phyloP scores from a whole-genome alignment of 1,140 invertebrate genomes.

The Thaumatotibia leucotreta region DNA sequence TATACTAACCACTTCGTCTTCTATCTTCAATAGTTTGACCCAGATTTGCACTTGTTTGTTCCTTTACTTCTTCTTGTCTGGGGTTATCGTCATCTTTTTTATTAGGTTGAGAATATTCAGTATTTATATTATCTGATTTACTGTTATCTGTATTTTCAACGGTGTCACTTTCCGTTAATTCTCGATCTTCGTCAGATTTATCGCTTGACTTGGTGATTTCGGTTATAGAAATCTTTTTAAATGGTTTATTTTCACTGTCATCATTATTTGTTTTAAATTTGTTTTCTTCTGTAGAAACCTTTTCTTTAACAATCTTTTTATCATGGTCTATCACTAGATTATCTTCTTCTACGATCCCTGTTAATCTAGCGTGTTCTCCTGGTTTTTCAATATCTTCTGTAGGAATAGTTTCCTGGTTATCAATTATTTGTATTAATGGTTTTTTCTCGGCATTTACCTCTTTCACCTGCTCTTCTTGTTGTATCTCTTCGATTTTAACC shows the following conservation, averaged over 20 bases:
- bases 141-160: background rate
- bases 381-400: conserved; percentile 15
- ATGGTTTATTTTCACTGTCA: conserved; percentile 14
- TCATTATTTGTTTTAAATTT: background rate
- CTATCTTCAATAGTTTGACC: conserved; percentile 8
- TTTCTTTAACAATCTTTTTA: conserved; percentile 21
- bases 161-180: background rate
- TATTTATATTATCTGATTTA: background rate
- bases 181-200: conserved; percentile 17
- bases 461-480: conserved; percentile 19
- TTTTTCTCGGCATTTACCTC: conserved; percentile 10
- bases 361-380: background rate
- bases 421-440: conserved; percentile 15
- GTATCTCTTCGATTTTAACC: conserved; percentile 25
- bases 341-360: conserved; percentile 28
- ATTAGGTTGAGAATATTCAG: background rate
- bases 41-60: background rate
- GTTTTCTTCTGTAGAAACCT: background rate
- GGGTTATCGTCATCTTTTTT: conserved; percentile 10
- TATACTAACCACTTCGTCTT: conserved; percentile 16
- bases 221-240: conserved; percentile 17
- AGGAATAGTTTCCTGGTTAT: conserved; percentile 7
- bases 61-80: background rate
- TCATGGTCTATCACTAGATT: conserved; percentile 40
- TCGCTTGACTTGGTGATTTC: background rate